These are phyloP conservation scores for Ataeniobius toweri DNA, from an alignment of 2,797 vertebrate genomes.

Conservation along the genomic window DNA sequence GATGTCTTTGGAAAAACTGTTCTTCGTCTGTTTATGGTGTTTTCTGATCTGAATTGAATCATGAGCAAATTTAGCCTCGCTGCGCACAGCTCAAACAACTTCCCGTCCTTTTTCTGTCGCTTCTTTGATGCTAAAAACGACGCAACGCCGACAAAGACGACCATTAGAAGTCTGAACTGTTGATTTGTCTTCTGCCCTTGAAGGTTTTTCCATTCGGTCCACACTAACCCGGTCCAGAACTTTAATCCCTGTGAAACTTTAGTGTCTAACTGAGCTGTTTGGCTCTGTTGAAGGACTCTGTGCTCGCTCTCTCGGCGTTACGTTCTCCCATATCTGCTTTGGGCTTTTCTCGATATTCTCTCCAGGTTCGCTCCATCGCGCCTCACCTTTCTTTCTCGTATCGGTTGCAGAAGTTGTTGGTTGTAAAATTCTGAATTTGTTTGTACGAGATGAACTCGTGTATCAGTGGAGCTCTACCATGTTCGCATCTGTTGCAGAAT, in stretches of 20 bases:
- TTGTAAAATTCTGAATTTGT: conserved; percentile 77
- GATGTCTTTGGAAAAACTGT: conserved; percentile 78
- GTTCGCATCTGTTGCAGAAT: conserved; percentile 83
- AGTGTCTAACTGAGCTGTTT: neutral
- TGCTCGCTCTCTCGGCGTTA: conserved; percentile 72
- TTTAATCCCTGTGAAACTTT: too few species aligned
- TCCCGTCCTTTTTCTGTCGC: conserved; percentile 62
- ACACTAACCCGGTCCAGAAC: too few species aligned
- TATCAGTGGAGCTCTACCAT: conserved; percentile 79
- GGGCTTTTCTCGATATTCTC: conserved; percentile 65
- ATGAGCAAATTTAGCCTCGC: conserved; percentile 79
- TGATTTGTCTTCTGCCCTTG: neutral
- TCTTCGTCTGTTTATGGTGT: conserved; percentile 91
- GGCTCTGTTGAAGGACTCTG: too few species aligned
- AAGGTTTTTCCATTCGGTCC: too few species aligned
- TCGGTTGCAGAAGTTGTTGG: conserved; percentile 80
- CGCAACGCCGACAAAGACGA: conserved; percentile 68
- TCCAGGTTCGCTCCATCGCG: conserved; percentile 57
- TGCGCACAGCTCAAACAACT: conserved; percentile 70
- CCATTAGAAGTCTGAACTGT: neutral
- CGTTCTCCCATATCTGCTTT: conserved; percentile 37
- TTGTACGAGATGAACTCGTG: conserved; percentile 71
- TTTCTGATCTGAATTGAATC: conserved; percentile 84
- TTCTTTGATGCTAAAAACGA: conserved; percentile 58
- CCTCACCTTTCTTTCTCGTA: conserved; percentile 69